Percentiles rank a stretch among this genome's conserved stretches.
Conservation (phyloP, 2,888 invertebrate species). For the Mystacides longicornis region DNA sequence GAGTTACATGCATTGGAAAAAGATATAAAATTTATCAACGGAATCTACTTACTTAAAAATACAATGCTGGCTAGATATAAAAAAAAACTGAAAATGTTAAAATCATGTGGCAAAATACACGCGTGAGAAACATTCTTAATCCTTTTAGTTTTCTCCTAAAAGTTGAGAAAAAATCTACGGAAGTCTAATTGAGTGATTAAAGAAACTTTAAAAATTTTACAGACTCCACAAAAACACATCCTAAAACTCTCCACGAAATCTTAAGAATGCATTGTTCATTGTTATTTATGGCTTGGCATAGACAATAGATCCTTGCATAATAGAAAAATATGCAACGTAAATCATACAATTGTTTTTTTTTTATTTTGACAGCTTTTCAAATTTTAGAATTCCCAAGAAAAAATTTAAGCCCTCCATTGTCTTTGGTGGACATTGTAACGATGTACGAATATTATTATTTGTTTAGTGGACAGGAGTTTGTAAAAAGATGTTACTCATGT, state of each 20-base stretch:
- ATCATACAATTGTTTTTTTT: background rate
- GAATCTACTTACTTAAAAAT: too few relatives aligned
- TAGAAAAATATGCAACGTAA: background rate
- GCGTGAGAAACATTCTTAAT: too few relatives aligned
- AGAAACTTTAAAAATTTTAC: background rate
- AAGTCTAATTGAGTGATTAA: background rate
- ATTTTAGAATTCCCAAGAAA: background rate
- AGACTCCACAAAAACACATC: background rate
- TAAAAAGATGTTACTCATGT: background rate
- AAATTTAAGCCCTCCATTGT: constrained; percentile 11
- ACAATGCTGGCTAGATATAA: too few relatives aligned
- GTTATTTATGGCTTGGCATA: too few relatives aligned
- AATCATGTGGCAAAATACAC: too few relatives aligned
- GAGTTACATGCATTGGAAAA: too few relatives aligned
- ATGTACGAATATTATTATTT: constrained; percentile 25
- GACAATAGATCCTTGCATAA: background rate
- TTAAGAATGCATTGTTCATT: too few relatives aligned
- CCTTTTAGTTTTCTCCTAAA: too few relatives aligned
- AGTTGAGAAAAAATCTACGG: too few relatives aligned
- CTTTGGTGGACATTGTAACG: too few relatives aligned
- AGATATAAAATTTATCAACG: too few relatives aligned
- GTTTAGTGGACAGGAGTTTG: constrained; percentile 22
- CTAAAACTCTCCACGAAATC: background rate
- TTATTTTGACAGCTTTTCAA: constrained; percentile 1
- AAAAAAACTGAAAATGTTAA: too few relatives aligned